Percentiles rank a stretch among this genome's conserved stretches.
Conservation (phyloP, 2,113 vertebrate genomes). For the Clinocottus analis region DNA sequence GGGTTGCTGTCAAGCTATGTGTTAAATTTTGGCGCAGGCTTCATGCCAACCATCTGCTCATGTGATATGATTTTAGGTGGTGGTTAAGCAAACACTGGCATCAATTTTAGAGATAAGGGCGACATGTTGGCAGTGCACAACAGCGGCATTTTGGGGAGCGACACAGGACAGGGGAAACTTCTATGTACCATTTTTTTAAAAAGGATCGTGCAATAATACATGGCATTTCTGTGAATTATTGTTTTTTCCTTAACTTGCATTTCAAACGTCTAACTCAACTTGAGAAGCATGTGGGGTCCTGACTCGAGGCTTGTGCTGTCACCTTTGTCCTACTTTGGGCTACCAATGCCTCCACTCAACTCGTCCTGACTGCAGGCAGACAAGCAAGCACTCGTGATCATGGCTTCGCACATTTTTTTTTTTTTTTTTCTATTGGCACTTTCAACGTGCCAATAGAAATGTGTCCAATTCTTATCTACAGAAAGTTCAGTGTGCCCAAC, state of each 20-base stretch:
- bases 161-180: background rate
- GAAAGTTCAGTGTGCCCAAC: background rate
- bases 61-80: slow-evolving; percentile 36
- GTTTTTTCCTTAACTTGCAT: background rate
- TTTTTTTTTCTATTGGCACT: too few species aligned
- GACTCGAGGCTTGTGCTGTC: slow-evolving; percentile 38
- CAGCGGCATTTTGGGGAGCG: background rate
- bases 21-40: slow-evolving; percentile 31
- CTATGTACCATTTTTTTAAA: background rate
- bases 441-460: background rate
- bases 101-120: slow-evolving; percentile 1
- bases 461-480: background rate
- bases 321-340: slow-evolving; percentile 78
- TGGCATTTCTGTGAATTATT: background rate
- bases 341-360: background rate
- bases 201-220: background rate
- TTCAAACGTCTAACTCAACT: background rate
- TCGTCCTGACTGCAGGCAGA: too few species aligned
- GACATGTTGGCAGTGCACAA: slow-evolving; percentile 8
- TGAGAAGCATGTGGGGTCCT: too few species aligned
- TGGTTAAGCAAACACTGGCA: slow-evolving; percentile 1
- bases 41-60: slow-evolving; percentile 39
- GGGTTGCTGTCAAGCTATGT: slow-evolving; percentile 22
- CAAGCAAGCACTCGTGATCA: slow-evolving; percentile 8
- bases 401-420: background rate